Base-by-base conservation (phyloP, 2,888 invertebrate genomes). In the Heteropelma amictum region DNA sequence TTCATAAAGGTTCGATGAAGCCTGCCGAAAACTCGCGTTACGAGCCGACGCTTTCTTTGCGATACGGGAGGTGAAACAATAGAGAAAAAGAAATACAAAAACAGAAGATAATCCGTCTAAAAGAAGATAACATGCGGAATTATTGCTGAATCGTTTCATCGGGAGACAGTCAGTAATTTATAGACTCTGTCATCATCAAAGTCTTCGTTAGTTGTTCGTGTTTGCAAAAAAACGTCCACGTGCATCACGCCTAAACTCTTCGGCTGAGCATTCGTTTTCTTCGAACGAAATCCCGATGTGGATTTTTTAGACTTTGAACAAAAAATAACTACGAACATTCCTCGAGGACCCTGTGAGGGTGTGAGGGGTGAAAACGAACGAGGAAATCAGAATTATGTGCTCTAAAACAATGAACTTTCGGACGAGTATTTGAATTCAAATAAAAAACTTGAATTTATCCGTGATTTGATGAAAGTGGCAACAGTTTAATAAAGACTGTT, bases 401-500 rank as follows among this genome's bases (percentile, higher is more conserved):
- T 28, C 23, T 28, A 23, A 63, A 38, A 51, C 26, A 51, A 7
- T n/a, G 4, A 51, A 40, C 35, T 30, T 28, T 21, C 21, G 10
- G 21, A 12, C 14, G 14, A 21, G 10, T 2, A 19, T 58, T 49
- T 21, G 10, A 42, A 49, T 10, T 38, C 3, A 49, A 38, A 38
- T 19, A 3, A 60, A 53, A 7, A 14, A 53, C n/a, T 51, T 26
- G 8, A 64, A 19, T 65, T 26, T 30, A 14, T 33, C 51, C 17
- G 33, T 54, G 10, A 58, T 45, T 67, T 45, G 65, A 47, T 28
- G 65, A 40, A 72, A 45, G 28, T 42, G 51, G 23, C 33, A 45
- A 61, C 30, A 42, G 61, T 67, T 54, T 17, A 64, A 60, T 42
- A n/a, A 65, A 72, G 33, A 45, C 51, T 53, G 63, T 75, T 77